Base-by-base conservation (phyloP, 2,113 vertebrate species). In the Centropus unirufus region DNA sequence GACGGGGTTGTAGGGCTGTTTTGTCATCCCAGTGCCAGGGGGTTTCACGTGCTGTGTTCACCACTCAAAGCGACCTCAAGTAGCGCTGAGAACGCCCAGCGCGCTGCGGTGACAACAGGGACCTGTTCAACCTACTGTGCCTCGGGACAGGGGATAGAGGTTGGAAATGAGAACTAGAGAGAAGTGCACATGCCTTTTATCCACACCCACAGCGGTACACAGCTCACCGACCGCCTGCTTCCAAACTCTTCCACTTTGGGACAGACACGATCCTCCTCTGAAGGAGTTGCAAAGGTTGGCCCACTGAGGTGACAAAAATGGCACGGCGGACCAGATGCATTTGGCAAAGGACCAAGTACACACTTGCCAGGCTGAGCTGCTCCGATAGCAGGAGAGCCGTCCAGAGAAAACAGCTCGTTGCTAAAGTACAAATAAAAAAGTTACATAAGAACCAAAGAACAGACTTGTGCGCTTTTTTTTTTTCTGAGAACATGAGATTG, bases 391-490 rank as follows among this genome's bases (percentile, higher is more conserved):
- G 92, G 10, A n/a, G 67, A 14, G 19, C 73, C 7, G 3, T 42
- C 63, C 73, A 52, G 70, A 97, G 83, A 57, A 58, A 89, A 95
- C 49, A 34, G 78, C 75, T 92, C n/a, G 2, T 36, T n/a, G 11
- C 81, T n/a, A 32, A 27, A 27, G 7, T 36, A 93, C 87, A 78
- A 85, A 68, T n/a, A 18, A 85, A 97, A 97, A 90, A 11, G 67
- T 76, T 63, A 69, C 9, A 87, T 40, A 32, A 68, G 91, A 93
- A 87, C 36, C 12, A 55, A 88, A 66, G 77, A 95, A 96, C 49
- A 51, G 36, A 90, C 89, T 96, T 96, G 95, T 96, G 95, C 92
- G 91, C 63, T 95, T 93, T 81, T 69, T 95, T 81, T 68, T 76
- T 57, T 58, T 34, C 77, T 81, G 88, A 96, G 87, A 96, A 90